A percentile compares a stretch with the other conserved stretches of the same genome.
These are phyloP conservation scores for Diabrotica undecimpunctata DNA, from an alignment of 1,140 invertebrate genomes.

Conservation along the genomic window DNA sequence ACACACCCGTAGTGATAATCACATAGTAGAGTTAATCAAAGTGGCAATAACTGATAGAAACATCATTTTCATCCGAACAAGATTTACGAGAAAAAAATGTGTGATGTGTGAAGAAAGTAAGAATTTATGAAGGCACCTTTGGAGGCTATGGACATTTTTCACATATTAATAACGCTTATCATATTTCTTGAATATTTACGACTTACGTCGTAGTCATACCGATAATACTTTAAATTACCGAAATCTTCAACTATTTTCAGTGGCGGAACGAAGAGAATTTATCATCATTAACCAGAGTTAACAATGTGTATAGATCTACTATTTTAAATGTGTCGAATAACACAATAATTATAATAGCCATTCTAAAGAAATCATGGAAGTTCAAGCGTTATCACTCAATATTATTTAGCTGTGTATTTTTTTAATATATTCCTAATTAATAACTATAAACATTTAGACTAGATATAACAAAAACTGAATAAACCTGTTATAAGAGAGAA, in stretches of 20 bases:
- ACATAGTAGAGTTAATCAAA: background rate
- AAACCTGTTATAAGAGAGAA: too few relatives aligned
- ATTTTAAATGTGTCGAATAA: too few relatives aligned
- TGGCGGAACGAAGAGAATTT: too few relatives aligned
- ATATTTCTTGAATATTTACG: background rate
- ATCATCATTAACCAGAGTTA: too few relatives aligned
- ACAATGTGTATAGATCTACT: too few relatives aligned
- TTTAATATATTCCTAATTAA: too few relatives aligned
- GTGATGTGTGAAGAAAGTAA: background rate
- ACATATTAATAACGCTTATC: conserved; percentile 1
- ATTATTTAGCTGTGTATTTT: too few relatives aligned
- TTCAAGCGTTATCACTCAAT: too few relatives aligned
- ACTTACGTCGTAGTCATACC: background rate
- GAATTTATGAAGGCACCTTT: conserved; percentile 2
- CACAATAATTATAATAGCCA: too few relatives aligned
- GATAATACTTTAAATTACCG: background rate
- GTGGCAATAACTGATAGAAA: background rate
- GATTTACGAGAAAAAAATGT: background rate
- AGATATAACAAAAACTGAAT: too few relatives aligned
- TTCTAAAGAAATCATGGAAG: too few relatives aligned
- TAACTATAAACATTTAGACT: too few relatives aligned
- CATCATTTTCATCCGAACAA: conserved; percentile 1
- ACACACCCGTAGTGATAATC: background rate
- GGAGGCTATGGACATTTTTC: background rate
- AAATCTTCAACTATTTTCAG: background rate